Conservation (phyloP, 1,140 invertebrate genomes). For the Phymorhynchus buccinoides region DNA sequence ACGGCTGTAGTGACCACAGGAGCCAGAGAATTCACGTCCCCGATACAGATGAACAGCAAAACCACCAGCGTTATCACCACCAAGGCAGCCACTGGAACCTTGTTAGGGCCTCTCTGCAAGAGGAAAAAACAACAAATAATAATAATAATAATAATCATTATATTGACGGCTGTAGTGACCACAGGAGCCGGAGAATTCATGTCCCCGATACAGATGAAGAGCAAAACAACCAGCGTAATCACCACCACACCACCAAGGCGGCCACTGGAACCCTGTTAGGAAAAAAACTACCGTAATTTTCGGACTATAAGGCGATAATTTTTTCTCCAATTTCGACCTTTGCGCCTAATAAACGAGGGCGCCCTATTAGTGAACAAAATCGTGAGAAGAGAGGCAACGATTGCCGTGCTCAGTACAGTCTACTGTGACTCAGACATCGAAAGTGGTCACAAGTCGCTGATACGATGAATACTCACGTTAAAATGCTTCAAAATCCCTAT, state of each 20-base stretch:
- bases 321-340: no score
- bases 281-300: not conserved
- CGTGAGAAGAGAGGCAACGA: not conserved
- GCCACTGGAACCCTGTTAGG: not conserved
- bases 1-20: constrained; percentile 97
- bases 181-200: constrained; percentile 96
- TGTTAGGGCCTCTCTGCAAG: constrained; percentile 91
- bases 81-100: constrained; percentile 93
- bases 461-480: no score
- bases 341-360: no score
- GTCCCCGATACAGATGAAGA: constrained; percentile 93
- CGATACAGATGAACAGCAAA: constrained; percentile 94
- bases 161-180: constrained; percentile 89
- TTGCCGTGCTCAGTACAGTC: not conserved
- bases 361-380: no score
- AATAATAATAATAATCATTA: not conserved
- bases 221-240: constrained; percentile 49
- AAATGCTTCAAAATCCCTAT: no score
- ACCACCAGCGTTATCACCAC: no score
- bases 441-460: no score
- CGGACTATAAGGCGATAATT: no score
- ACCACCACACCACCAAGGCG: not conserved
- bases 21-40: constrained; percentile 93
- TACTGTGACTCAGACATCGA: no score
- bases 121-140: constrained; percentile 36